Conservation (phyloP, 2,113 vertebrate species). For the Gymnorhina tibicen region DNA sequence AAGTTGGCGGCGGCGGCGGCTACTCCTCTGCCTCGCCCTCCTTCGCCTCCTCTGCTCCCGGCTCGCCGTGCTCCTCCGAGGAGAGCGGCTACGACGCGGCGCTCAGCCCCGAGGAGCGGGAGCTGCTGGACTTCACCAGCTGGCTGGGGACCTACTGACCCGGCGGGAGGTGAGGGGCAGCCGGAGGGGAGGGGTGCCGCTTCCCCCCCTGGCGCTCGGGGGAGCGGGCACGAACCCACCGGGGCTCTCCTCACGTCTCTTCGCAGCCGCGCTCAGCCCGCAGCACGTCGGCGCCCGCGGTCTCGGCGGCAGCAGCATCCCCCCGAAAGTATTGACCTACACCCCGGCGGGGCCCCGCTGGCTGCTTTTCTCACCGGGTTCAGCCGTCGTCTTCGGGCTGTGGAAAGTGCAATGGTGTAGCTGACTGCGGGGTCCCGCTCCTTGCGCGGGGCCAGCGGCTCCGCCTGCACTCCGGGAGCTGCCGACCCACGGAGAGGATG, state of each 20-base stretch:
- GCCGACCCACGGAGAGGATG: background rate
- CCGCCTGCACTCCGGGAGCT: background rate
- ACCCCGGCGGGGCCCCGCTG: background rate
- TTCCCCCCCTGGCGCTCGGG: background rate
- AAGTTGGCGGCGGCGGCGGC: background rate
- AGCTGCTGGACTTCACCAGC: conserved; percentile 89
- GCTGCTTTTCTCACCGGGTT: background rate
- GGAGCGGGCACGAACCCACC: background rate
- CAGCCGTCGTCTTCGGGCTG: background rate
- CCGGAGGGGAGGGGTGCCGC: background rate
- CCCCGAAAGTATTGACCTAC: background rate
- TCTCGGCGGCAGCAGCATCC: background rate
- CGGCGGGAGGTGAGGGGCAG: background rate
- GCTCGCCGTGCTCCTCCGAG: conserved; percentile 87
- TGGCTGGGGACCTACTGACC: conserved; percentile 91
- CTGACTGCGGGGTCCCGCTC: background rate
- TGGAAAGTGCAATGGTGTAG: conserved; percentile 2
- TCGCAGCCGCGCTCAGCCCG: background rate
- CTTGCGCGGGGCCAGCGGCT: background rate
- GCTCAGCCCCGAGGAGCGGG: conserved; percentile 86
- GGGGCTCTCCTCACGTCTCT: background rate
- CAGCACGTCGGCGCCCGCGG: background rate
- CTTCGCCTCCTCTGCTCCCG: conserved; percentile 83
- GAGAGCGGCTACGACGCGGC: conserved; percentile 87
- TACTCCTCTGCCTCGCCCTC: conserved; percentile 78